Evolutionary conservation across 53 echinoderm and acorn worm genomes (phyloP).

Genomic region (Holothuria leucospilota): DNA sequence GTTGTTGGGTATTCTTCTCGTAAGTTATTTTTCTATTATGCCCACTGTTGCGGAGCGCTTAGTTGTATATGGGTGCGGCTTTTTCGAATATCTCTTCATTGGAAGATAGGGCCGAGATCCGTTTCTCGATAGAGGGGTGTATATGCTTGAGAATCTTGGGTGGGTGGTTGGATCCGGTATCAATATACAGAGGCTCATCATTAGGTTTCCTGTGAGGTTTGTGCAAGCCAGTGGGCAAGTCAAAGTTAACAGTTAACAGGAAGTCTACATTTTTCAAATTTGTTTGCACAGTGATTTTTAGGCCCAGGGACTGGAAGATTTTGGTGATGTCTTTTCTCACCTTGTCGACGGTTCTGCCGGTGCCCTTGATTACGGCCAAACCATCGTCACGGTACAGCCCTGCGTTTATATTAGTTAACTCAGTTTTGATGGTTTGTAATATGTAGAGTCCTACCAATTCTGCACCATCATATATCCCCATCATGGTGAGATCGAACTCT

Average conservation of each 20-base stretch:
- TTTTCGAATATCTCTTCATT: too few relatives aligned
- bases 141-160: neutral
- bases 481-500: too few relatives aligned
- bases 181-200: neutral
- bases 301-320: constrained; percentile 1
- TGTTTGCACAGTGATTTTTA: constrained; percentile 2
- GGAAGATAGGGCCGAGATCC: neutral
- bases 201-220: neutral
- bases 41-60: too few relatives aligned
- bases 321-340: constrained; percentile 3
- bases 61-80: neutral
- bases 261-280: neutral
- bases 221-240: too few relatives aligned
- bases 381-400: too few relatives aligned
- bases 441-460: neutral
- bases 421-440: neutral
- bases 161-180: constrained; percentile 2
- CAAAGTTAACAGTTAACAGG: neutral
- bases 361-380: neutral
- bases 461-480: too few relatives aligned
- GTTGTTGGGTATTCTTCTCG: too few relatives aligned
- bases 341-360: constrained; percentile 7
- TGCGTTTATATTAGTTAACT: constrained; percentile 2
- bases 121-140: neutral
- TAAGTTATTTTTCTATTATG: too few relatives aligned